These are phyloP conservation scores for Heteromurus nitidus DNA, from an alignment of 2,888 invertebrate genomes.

Conservation along the genomic window DNA sequence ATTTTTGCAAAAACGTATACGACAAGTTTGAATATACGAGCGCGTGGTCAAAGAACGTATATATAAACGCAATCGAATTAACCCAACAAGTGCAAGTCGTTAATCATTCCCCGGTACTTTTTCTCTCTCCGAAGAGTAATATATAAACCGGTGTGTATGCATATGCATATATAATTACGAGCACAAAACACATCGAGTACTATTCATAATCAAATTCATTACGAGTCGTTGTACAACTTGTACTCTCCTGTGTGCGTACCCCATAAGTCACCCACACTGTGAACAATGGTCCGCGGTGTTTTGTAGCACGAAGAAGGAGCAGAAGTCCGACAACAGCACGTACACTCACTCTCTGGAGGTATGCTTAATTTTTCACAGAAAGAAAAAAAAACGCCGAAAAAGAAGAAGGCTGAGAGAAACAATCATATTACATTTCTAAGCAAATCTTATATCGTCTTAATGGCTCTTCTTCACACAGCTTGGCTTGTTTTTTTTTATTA, in stretches of 20 bases:
- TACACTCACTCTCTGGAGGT: neutral
- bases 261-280: slow-evolving; percentile 65
- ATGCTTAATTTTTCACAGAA: no score
- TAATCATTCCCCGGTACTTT: slow-evolving; percentile 63
- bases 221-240: slow-evolving; percentile 1
- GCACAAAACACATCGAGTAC: slow-evolving; percentile 10
- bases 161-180: slow-evolving; percentile 47
- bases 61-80: slow-evolving; percentile 49
- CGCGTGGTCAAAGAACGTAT: slow-evolving; percentile 31
- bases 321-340: slow-evolving; percentile 19
- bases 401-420: no score
- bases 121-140: slow-evolving; percentile 39
- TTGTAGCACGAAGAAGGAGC: slow-evolving; percentile 36
- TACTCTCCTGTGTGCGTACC: neutral
- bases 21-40: no score
- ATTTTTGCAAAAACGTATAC: slow-evolving; percentile 24
- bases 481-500: no score
- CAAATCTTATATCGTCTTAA: slow-evolving; percentile 51
- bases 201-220: slow-evolving; percentile 19
- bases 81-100: slow-evolving; percentile 59
- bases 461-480: slow-evolving; percentile 19
- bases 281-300: no score
- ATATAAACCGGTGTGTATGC: no score
- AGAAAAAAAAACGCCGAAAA: slow-evolving; percentile 25
- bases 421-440: slow-evolving; percentile 55